These are phyloP conservation scores for Zoanthus solanderi DNA, from an alignment of 92 coral and sea anemone genomes.

Conservation along the genomic window DNA sequence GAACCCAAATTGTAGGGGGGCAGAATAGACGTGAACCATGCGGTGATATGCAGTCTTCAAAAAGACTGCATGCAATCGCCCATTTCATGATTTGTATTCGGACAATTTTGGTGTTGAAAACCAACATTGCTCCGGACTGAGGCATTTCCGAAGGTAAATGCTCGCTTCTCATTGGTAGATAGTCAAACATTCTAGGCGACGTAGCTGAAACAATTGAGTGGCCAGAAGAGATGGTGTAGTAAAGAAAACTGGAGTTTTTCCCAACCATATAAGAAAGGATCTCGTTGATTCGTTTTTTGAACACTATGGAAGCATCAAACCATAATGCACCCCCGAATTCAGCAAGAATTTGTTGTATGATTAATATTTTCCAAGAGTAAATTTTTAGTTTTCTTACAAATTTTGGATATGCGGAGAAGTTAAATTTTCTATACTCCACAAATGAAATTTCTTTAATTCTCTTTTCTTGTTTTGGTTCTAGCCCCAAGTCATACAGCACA, in stretches of 20 bases:
- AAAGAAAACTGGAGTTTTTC: constrained; percentile 34
- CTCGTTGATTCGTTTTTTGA: background rate
- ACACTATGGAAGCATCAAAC: constrained; percentile 51
- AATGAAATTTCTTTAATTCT: constrained; percentile 8
- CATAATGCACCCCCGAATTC: constrained; percentile 60
- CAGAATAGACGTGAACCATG: constrained; percentile 38
- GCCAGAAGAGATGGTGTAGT: background rate
- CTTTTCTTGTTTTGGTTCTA: background rate
- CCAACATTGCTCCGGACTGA: constrained; percentile 39
- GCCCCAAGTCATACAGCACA: constrained; percentile 65
- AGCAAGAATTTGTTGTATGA: constrained; percentile 42
- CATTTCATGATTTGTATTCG: constrained; percentile 47
- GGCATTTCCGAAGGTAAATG: constrained; percentile 7
- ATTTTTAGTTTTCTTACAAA: constrained; percentile 29
- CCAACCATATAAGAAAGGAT: constrained; percentile 43
- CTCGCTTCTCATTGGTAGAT: constrained; percentile 51
- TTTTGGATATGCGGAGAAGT: constrained; percentile 48
- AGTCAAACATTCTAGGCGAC: constrained; percentile 50
- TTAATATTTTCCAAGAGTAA: constrained; percentile 63
- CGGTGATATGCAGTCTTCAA: constrained; percentile 54
- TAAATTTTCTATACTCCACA: constrained; percentile 55
- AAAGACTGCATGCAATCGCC: constrained; percentile 53
- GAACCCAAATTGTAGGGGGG: background rate
- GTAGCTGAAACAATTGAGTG: constrained; percentile 45
- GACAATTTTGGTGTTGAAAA: constrained; percentile 46